These are phyloP conservation scores for Mayetiola destructor DNA, from an alignment of 2,888 invertebrate species.

Conservation along the genomic window DNA sequence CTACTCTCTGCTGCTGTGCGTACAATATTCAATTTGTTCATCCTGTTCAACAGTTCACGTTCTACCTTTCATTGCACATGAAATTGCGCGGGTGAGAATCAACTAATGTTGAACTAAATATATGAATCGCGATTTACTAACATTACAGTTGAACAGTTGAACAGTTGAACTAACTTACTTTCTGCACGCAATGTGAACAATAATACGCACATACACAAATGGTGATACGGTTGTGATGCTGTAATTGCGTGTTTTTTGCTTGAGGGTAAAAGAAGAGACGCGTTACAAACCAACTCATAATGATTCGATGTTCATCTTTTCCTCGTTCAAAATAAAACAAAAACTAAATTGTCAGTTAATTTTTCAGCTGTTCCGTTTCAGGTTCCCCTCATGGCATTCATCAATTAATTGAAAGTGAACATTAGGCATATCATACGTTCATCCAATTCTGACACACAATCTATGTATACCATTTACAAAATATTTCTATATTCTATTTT, in stretches of 20 bases:
- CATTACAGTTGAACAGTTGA: too few species aligned
- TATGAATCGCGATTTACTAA: too few species aligned
- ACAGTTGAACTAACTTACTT: neutral
- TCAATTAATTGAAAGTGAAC: neutral
- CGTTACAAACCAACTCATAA: constrained; percentile 8
- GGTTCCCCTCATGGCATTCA: neutral
- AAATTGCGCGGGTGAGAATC: constrained; percentile 5
- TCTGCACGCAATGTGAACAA: constrained; percentile 4
- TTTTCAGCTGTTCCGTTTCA: neutral
- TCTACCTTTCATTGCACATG: neutral
- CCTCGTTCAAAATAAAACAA: neutral
- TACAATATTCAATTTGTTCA: constrained; percentile 4
- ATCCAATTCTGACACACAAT: neutral
- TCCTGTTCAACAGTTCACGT: too few species aligned
- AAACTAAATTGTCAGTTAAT: constrained; percentile 12
- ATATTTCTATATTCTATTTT: neutral
- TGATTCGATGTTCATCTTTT: neutral
- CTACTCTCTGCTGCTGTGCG: neutral
- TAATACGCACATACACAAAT: too few species aligned
- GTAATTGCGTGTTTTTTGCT: constrained; percentile 13
- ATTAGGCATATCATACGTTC: neutral
- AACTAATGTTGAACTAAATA: neutral
- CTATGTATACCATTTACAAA: neutral
- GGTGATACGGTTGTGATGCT: constrained; percentile 5
- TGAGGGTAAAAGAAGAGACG: too few species aligned